phyloP scores from a whole-genome alignment of 2,113 vertebrate species.

The Empidonax alnorum region DNA sequence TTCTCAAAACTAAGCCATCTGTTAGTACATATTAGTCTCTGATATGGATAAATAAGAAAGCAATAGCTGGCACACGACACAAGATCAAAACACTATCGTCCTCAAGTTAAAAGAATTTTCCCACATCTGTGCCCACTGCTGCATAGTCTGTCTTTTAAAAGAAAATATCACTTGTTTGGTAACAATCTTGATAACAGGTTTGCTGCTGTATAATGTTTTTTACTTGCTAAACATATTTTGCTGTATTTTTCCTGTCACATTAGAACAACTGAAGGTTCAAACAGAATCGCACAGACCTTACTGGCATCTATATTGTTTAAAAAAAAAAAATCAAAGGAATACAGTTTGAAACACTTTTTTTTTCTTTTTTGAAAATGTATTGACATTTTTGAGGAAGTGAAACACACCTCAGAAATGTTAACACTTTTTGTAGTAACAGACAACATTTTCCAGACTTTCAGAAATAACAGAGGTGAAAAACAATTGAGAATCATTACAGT shows the following conservation, averaged over 20 bases:
- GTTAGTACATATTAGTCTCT: not conserved
- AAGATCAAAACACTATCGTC: not conserved
- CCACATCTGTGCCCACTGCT: not conserved
- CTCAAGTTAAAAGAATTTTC: not conserved
- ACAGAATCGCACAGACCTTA: not conserved
- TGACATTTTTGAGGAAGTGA: not conserved
- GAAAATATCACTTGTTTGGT: not conserved
- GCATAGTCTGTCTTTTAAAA: not conserved
- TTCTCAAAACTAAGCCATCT: not conserved
- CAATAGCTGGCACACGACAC: not conserved
- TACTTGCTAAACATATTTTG: not conserved
- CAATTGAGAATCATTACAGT: not conserved
- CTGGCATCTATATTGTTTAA: not conserved
- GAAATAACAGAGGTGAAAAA: not conserved
- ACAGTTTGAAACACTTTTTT: not conserved
- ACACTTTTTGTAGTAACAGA: not conserved
- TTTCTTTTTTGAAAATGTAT: accelerated
- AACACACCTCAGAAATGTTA: not conserved
- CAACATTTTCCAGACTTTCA: not conserved
- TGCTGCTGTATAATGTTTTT: not conserved
- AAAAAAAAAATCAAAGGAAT: too few species aligned
- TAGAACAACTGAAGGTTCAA: not conserved
- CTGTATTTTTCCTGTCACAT: not conserved
- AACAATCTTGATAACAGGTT: not conserved
- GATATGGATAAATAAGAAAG: not conserved